phyloP scores from a whole-genome alignment of 2,888 invertebrate genomes.

The Ethmia dodecea region DNA sequence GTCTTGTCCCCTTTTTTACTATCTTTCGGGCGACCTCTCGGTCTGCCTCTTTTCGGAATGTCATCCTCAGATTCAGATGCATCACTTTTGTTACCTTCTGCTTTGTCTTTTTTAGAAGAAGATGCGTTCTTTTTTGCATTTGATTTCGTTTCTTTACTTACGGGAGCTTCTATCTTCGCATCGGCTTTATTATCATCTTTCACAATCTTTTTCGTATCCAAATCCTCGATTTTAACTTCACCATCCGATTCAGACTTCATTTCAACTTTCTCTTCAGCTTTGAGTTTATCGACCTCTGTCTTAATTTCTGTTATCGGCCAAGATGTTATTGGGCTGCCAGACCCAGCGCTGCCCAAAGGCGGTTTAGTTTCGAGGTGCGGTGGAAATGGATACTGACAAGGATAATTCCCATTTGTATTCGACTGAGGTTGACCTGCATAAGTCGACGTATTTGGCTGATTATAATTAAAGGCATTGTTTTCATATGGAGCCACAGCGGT shows the following conservation, averaged over 20 bases:
- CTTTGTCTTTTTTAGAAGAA: slow-evolving; percentile 31
- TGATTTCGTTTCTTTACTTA: slow-evolving; percentile 26
- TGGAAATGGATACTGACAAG: slow-evolving; percentile 47
- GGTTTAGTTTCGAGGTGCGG: slow-evolving; percentile 57
- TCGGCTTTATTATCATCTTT: slow-evolving; percentile 45
- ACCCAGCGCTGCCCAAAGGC: slow-evolving; percentile 54
- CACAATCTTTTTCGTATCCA: slow-evolving; percentile 67
- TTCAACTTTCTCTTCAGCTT: slow-evolving; percentile 64
- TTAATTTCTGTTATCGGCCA: slow-evolving; percentile 66
- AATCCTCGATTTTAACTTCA: slow-evolving; percentile 70
- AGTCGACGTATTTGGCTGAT: slow-evolving; percentile 36
- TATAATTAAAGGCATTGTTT: slow-evolving; percentile 43
- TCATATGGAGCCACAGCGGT: slow-evolving; percentile 30
- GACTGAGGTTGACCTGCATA: slow-evolving; percentile 42
- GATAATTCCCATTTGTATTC: slow-evolving; percentile 40
- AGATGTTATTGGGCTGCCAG: slow-evolving; percentile 56
- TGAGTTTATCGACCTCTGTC: slow-evolving; percentile 61
- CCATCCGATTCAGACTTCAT: slow-evolving; percentile 73
- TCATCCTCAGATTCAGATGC: slow-evolving; percentile 54
- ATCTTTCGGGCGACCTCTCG: slow-evolving; percentile 38
- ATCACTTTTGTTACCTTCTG: slow-evolving; percentile 37
- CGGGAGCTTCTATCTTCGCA: slow-evolving; percentile 25
- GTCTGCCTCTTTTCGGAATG: slow-evolving; percentile 43
- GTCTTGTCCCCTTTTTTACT: slow-evolving; percentile 56
- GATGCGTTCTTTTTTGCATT: slow-evolving; percentile 22